Conservation (phyloP, 1,140 invertebrate species). For the Drosophila bifasciata region DNA sequence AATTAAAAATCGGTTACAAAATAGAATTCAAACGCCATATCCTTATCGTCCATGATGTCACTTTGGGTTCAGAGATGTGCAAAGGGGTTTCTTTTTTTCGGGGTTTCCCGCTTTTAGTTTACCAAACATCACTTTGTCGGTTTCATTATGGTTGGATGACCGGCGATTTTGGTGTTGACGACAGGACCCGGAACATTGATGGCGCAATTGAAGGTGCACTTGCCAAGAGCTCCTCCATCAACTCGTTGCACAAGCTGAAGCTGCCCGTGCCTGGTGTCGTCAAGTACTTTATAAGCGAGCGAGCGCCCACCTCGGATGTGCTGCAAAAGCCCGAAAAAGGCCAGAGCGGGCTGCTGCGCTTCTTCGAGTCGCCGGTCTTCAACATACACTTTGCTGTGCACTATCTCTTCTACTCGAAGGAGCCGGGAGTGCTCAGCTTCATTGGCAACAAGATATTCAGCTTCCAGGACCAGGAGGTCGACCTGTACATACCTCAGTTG, state of each 20-base stretch:
- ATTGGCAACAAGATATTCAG: slow-evolving; percentile 98
- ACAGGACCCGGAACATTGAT: no score
- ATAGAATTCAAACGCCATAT: no score
- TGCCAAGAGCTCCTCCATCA: slow-evolving; percentile 71
- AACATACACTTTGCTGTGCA: slow-evolving; percentile 99
- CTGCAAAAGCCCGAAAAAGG: slow-evolving; percentile 79
- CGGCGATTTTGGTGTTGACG: no score
- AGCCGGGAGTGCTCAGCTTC: slow-evolving; percentile 97
- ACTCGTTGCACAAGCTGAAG: slow-evolving; percentile 76
- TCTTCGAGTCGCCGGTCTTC: slow-evolving; percentile 98
- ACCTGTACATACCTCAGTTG: slow-evolving; percentile 98
- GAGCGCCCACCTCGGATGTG: slow-evolving; percentile 37
- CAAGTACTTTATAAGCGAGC: slow-evolving; percentile 81
- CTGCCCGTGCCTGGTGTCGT: slow-evolving; percentile 81
- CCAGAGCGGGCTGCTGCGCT: slow-evolving; percentile 89
- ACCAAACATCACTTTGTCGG: no score
- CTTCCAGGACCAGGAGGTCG: slow-evolving; percentile 95
- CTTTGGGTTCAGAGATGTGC: no score
- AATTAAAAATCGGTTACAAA: no score
- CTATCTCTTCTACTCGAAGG: slow-evolving; percentile 99
- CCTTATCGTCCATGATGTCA: no score
- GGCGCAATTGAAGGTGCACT: slow-evolving; percentile 28
- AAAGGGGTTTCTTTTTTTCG: no score
- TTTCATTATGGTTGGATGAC: no score
- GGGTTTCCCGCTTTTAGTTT: no score